These are phyloP conservation scores for Megathymus violae DNA, from an alignment of 1,140 invertebrate genomes.

Conservation along the genomic window DNA sequence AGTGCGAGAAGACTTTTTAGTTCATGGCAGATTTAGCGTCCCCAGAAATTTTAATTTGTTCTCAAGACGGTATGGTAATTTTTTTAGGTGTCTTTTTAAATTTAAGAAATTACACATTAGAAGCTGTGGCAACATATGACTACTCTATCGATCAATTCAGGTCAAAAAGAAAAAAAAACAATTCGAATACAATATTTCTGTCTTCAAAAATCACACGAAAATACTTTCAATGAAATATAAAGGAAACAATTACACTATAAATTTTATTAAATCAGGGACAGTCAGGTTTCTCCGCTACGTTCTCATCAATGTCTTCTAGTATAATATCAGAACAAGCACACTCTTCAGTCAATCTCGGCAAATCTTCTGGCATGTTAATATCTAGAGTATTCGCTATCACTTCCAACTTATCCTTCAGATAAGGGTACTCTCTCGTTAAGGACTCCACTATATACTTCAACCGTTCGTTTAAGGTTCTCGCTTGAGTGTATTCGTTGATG, in stretches of 20 bases:
- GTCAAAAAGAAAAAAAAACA: too few species aligned
- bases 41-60: too few species aligned
- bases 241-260: neutral
- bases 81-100: too few species aligned
- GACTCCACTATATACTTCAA: conserved; percentile 50
- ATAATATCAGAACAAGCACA: conserved; percentile 36
- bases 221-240: neutral
- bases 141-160: too few species aligned
- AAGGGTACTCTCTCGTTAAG: conserved; percentile 57
- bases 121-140: too few species aligned
- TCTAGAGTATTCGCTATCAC: conserved; percentile 59
- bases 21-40: too few species aligned
- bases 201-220: neutral
- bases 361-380: conserved; percentile 52
- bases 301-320: conserved; percentile 32
- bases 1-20: too few species aligned
- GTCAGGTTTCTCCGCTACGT: conserved; percentile 43
- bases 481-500: conserved; percentile 58
- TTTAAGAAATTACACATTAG: too few species aligned
- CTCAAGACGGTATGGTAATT: too few species aligned
- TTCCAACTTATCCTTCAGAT: conserved; percentile 55
- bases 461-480: conserved; percentile 54
- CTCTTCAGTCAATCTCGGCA: conserved; percentile 51
- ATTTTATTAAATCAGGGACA: conserved; percentile 8
- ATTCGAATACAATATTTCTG: too few species aligned